Evolutionary conservation across 2,888 invertebrate species (phyloP), one percentile per base, ranked within the genome.

Genomic region (Agonum fuliginosum): DNA sequence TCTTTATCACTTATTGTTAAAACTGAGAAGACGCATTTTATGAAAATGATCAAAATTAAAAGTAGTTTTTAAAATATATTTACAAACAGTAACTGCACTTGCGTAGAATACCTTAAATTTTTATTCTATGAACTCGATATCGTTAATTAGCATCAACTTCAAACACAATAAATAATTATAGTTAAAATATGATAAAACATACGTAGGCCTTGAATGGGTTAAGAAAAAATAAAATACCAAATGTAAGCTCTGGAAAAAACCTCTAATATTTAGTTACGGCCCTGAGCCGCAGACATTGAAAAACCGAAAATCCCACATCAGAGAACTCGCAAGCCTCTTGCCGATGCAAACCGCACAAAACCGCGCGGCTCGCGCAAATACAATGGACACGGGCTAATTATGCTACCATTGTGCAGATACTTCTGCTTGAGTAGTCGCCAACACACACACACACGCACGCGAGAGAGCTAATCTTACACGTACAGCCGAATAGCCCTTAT

Each of bases 371-470:
- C 41, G 75, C 75, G 75, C 51, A 76, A 76, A 67, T 67, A 76
- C 75, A 76, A 76, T 76, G 75, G 75, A 76, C 75, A 51, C 75
- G 41, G 67, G 75, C 75, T 76, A 76, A 76, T 76, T 76, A 77
- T 77, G 69, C 58, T 51, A 54, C 69, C 69, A 76, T 76, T 76
- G 76, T 76, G 51, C 17, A 30, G 62, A 46, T 65, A 76, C 69
- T 69, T 48, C 65, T 62, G 62, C 73, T 73, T 34, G 46, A 75
- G 65, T 75, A 75, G 75, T 48, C 34, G 65, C 65, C 65, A 67
- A 54, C 41, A 58, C 30, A 58, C 73, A 24, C 22, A 54, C 54
- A 24, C 14, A 43, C 43, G 5, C 43, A 54, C 54, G 12, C 24
- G 24, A 22, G 8, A 54, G 27, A 12, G 12, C 14, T 8, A 48